phyloP scores from a whole-genome alignment of 2,797 vertebrate species.

The Scleropages formosus region DNA sequence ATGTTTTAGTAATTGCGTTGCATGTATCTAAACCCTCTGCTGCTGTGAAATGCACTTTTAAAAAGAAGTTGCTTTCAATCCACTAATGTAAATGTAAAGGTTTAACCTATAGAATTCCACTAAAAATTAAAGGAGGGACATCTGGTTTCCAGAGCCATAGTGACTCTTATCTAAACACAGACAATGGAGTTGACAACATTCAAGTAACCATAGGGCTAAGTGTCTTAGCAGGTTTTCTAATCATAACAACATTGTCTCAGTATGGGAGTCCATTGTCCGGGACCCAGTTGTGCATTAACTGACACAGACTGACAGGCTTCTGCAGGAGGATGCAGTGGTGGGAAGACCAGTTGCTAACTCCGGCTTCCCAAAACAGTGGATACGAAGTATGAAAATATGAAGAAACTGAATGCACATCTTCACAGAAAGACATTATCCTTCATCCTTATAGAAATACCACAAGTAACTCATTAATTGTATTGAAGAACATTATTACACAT shows the following conservation, averaged over 20 bases:
- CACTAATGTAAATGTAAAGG: too few relatives aligned
- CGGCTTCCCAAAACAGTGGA: conserved; percentile 29
- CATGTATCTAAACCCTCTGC: too few relatives aligned
- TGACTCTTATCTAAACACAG: too few relatives aligned
- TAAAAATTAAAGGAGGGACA: too few relatives aligned
- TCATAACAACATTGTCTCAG: neutral
- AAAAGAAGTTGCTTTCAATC: too few relatives aligned
- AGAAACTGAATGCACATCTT: conserved; percentile 19
- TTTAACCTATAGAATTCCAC: too few relatives aligned
- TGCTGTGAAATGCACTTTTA: too few relatives aligned
- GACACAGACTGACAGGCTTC: conserved; percentile 14
- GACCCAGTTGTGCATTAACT: neutral
- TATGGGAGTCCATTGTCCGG: neutral
- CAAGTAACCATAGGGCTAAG: too few relatives aligned
- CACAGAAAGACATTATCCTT: conserved; percentile 23
- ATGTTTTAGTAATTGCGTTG: too few relatives aligned
- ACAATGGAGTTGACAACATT: too few relatives aligned
- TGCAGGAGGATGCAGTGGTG: conserved; percentile 1
- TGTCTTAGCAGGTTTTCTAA: neutral
- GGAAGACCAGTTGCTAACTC: conserved; percentile 14
- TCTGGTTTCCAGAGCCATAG: too few relatives aligned
- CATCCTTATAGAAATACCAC: conserved; percentile 1
- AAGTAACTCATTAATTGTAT: conserved; percentile 12
- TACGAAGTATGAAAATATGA: too few relatives aligned
- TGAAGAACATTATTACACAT: conserved; percentile 5